Base-by-base conservation (phyloP, 2,888 invertebrate genomes). In the Cremastinae sp. region DNA sequence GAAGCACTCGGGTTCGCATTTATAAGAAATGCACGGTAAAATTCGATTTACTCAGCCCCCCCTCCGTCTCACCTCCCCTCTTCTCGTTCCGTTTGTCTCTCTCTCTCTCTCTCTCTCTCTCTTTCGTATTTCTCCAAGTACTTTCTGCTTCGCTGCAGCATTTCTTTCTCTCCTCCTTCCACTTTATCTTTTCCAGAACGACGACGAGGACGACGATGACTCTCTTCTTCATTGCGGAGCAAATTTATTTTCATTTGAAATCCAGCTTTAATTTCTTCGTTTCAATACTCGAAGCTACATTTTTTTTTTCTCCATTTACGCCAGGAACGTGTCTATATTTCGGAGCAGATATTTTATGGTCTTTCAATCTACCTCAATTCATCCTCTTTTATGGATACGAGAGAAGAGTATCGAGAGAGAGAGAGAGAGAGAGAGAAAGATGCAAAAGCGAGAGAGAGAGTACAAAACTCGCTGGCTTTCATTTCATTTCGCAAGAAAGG, bases 321-420 rank as follows among this genome's bases (percentile, higher is more conserved):
- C 28, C 10, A 8, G 10, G 22, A 2, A 51, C 20, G 22, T 0
- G 8, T 9, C 1, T 34, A 53, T 61, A 20, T 14, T 45, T 45
- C 12, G 47, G 70, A 59, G 49, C 75, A 72, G 64, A 79, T 81
- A 69, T 81, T 79, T 82, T 79, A 82, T 79, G 78, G 75, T 79
- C 81, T 81, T 81, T 82, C 82, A 82, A 82, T 83, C 81, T 83
- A 81, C 82, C 80, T 83, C 83, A 81, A 84, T 84, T 84, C 82
- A 80, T 81, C 75, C 80, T 51, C 68, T 80, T 84, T 81, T 80
- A 83, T 81, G 78, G 80, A 79, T 74, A 80, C 70, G 75, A 75
- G 7, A 1, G 79, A 70, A 58, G 51, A 45, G 47, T 38, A 53
- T 43, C 51, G 51, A 56, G 54, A 61, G 34, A 38, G 20, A 53